Conservation (phyloP, 2,888 invertebrate species). For the Zelleria hepariella region DNA sequence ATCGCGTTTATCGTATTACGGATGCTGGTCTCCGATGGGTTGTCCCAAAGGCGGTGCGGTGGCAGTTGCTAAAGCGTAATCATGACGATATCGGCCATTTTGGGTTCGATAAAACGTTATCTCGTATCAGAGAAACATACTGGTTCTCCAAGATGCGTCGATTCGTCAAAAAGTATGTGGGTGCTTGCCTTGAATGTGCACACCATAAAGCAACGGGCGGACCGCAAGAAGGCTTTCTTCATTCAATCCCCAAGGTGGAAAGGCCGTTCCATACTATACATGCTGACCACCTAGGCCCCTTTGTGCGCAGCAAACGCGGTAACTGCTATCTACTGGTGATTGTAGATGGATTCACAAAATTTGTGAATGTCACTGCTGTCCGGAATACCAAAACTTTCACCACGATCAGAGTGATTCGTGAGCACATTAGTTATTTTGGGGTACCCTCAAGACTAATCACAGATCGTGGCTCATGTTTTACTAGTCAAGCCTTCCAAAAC, state of each 20-base stretch:
- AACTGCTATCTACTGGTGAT: constrained; percentile 15
- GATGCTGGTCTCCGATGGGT: constrained; percentile 12
- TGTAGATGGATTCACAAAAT: constrained; percentile 17
- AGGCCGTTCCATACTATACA: constrained; percentile 21
- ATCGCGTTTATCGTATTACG: constrained; percentile 1
- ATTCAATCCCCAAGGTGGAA: constrained; percentile 16
- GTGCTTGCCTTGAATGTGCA: constrained; percentile 16
- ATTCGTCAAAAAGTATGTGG: constrained; percentile 17
- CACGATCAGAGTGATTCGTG: constrained; percentile 12
- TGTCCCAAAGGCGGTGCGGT: constrained; percentile 13
- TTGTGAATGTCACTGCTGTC: constrained; percentile 13
- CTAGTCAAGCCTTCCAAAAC: constrained; percentile 10
- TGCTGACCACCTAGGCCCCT: constrained; percentile 19
- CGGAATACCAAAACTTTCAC: constrained; percentile 15
- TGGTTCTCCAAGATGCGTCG: constrained; percentile 21
- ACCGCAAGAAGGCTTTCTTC: constrained; percentile 13
- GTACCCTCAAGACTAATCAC: constrained; percentile 15
- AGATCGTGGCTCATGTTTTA: constrained; percentile 15
- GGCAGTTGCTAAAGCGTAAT: constrained; percentile 4
- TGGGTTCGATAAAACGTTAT: constrained; percentile 7
- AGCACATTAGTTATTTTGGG: constrained; percentile 16
- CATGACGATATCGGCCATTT: constrained; percentile 9
- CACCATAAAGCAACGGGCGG: constrained; percentile 17
- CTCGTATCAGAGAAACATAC: constrained; percentile 8
- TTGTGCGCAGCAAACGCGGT: constrained; percentile 12